Conservation (phyloP, 2,797 vertebrate species). For the Epinephelus malabaricus region DNA sequence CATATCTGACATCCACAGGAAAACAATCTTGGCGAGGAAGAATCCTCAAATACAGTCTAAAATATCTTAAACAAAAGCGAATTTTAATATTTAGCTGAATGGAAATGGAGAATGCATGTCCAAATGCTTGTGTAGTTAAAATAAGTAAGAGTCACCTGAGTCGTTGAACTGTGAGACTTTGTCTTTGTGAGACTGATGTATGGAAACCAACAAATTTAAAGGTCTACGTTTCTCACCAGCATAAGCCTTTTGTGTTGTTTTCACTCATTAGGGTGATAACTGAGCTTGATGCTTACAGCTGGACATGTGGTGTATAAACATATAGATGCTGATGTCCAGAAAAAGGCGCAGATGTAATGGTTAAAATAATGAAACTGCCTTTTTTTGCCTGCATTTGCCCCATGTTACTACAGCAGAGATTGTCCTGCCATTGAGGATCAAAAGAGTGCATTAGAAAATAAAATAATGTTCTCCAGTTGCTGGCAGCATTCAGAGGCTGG, state of each 20-base stretch:
- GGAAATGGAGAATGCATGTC: not conserved
- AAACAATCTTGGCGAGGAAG: not conserved
- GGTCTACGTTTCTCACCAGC: not conserved
- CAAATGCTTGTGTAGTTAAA: not conserved
- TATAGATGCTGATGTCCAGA: not conserved
- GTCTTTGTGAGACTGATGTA: not conserved
- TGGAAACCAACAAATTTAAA: not conserved
- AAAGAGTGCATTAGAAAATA: not conserved
- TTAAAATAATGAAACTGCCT: not conserved
- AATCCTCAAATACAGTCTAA: not conserved
- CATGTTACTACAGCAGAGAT: not conserved
- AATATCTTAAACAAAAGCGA: not conserved
- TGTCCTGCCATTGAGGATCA: not conserved
- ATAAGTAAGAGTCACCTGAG: not conserved
- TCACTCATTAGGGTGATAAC: slow-evolving; percentile 1
- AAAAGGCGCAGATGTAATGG: not conserved
- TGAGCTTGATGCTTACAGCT: not conserved
- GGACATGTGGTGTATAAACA: not conserved
- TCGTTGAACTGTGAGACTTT: not conserved
- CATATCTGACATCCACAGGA: not conserved
- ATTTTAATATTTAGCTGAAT: not conserved
- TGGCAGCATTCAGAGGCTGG: not conserved
- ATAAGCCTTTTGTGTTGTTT: not conserved
- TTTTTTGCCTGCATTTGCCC: not conserved
- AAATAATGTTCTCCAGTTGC: not conserved